A percentile compares a stretch with the other conserved stretches of the same genome.
phyloP scores from a whole-genome alignment of 23 tunicate species.

The Ascidia mentula region DNA sequence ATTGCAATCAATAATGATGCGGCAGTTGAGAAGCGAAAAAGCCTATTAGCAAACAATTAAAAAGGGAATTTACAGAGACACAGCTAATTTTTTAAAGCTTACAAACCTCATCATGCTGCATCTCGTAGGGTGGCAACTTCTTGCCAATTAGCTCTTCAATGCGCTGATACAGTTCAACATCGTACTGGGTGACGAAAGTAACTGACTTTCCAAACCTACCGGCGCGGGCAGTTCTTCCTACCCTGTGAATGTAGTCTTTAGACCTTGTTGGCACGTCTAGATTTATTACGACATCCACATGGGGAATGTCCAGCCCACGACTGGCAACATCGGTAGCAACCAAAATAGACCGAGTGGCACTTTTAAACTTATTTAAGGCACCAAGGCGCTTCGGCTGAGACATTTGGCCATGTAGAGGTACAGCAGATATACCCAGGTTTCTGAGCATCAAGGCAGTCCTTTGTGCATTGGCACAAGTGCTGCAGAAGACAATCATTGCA shows the following conservation, averaged over 20 bases:
- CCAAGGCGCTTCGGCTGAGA: constrained; percentile 92
- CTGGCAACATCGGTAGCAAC: constrained; percentile 97
- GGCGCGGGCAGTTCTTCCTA: constrained; percentile 97
- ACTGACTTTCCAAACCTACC: constrained; percentile 88
- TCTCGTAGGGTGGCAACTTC: constrained; percentile 77
- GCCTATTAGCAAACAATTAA: background rate
- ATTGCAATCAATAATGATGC: background rate
- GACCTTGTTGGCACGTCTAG: constrained; percentile 81
- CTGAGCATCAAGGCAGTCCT: constrained; percentile 70
- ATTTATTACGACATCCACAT: constrained; percentile 87
- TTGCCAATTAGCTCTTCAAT: constrained; percentile 92
- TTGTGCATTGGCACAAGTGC: constrained; percentile 76
- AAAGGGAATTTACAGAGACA: background rate
- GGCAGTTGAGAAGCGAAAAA: background rate
- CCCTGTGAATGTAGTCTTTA: constrained; percentile 94
- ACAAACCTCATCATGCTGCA: constrained; percentile 79
- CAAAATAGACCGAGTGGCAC: constrained; percentile 60
- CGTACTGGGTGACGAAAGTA: constrained; percentile 95
- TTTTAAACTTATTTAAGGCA: constrained; percentile 80
- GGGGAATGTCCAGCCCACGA: constrained; percentile 94
- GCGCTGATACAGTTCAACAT: constrained; percentile 92
- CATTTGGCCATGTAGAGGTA: constrained; percentile 94
- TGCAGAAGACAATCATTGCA: constrained; percentile 80
- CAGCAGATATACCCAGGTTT: constrained; percentile 64
- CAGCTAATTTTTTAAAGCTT: background rate